A percentile compares a stretch with the other conserved stretches of the same genome.
Evolutionary conservation across 2,888 invertebrate species (phyloP).

Genomic region (Sicus ferrugineus): DNA sequence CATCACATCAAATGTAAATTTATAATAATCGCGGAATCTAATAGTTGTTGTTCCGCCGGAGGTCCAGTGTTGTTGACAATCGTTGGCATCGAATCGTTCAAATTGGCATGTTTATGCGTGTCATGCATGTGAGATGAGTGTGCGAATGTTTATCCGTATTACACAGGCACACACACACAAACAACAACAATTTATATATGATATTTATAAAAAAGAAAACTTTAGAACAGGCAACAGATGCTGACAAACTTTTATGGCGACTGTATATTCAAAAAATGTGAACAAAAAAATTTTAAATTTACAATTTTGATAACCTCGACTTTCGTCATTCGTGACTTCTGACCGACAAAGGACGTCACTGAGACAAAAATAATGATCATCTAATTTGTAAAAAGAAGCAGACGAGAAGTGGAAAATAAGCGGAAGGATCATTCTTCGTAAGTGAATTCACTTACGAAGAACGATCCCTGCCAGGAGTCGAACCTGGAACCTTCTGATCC

Average conservation of each 20-base stretch:
- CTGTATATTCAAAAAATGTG: too few relatives aligned
- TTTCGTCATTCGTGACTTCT: background rate
- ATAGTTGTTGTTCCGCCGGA: background rate
- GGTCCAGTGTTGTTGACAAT: background rate
- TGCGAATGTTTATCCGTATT: background rate
- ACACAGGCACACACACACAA: background rate
- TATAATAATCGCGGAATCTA: background rate
- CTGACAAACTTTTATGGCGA: background rate
- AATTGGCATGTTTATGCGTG: background rate
- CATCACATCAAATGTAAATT: background rate
- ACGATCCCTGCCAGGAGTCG: conserved; percentile 66
- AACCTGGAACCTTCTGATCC: conserved; percentile 67
- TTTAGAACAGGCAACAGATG: background rate
- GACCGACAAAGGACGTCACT: background rate
- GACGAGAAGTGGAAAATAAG: too few relatives aligned
- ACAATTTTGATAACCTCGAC: too few relatives aligned
- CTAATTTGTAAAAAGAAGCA: too few relatives aligned
- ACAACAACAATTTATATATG: background rate
- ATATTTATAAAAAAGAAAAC: too few relatives aligned
- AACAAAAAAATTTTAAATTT: too few relatives aligned
- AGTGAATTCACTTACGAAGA: conserved; percentile 21
- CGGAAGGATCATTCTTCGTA: conserved; percentile 59
- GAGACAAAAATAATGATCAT: too few relatives aligned
- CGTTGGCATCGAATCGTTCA: background rate
- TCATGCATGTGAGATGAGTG: background rate